Percentiles rank a stretch among this genome's conserved stretches.
These are phyloP conservation scores for Potorous gilbertii DNA, from an alignment of 2,797 vertebrate genomes.

Conservation along the genomic window DNA sequence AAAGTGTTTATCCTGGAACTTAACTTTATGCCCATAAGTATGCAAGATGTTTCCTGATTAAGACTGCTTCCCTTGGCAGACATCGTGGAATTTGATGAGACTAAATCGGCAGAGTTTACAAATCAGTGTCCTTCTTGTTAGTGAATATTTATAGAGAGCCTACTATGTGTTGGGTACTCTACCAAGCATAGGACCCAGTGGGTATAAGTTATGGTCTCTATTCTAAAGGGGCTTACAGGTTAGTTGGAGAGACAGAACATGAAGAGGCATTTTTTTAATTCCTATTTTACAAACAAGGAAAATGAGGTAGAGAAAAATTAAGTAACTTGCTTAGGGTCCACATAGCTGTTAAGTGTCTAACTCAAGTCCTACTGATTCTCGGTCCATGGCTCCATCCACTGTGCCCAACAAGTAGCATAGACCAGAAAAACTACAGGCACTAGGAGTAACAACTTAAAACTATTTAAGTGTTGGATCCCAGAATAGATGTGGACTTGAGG, in stretches of 20 bases:
- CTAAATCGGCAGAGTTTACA: neutral
- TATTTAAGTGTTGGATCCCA: neutral
- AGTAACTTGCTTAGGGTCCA: neutral
- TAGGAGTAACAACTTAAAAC: neutral
- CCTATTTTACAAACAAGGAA: neutral
- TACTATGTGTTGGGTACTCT: neutral
- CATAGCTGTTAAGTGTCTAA: neutral
- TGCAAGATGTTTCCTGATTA: neutral
- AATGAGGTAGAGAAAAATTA: neutral
- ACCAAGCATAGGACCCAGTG: neutral
- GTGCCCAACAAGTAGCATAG: neutral
- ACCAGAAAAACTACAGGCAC: neutral
- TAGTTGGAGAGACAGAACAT: neutral
- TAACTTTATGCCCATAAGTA: neutral
- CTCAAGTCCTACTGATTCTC: neutral
- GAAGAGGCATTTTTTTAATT: neutral
- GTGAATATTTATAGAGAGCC: neutral
- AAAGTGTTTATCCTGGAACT: neutral
- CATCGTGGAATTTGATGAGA: neutral
- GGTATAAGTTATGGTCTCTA: neutral
- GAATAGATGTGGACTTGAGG: neutral
- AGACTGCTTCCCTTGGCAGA: neutral
- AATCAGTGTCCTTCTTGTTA: neutral
- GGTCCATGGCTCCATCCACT: neutral
- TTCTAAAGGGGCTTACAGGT: neutral